Evolutionary conservation across 2,113 vertebrate genomes (phyloP), one percentile per base, ranked within the genome.

Genomic region (Vimba vimba): DNA sequence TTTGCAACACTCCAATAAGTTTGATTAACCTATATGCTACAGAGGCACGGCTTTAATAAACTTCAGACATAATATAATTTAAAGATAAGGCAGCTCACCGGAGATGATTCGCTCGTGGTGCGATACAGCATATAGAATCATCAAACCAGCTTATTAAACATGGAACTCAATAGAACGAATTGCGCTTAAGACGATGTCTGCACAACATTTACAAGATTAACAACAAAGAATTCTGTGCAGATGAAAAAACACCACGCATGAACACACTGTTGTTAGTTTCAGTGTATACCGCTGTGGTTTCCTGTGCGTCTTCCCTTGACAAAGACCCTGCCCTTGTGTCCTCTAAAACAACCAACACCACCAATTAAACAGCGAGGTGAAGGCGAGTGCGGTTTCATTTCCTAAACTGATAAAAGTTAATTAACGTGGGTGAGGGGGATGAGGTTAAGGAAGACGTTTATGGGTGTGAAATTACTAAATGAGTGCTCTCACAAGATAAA

Each of bases 391-490:
- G 82, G 82, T 86, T 90, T 87, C 68, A 88, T 87, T 88, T 90
- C 83, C 85, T 85, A 83, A 88, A 82, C 83, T 83, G 89, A 85
- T 87, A 87, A 90, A 87, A 90, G 87, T 90, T 88, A 86, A 88
- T 88, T 88, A 90, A 88, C 83, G 79, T 81, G 86, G 66, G 52
- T 66, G 79, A 90, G 74, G 75, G 86, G 68, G 15, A 90, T 83
- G 64, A 82, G 89, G 79, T 85, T 82, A 83, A 79, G 80, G 77
- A 55, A 64, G 79, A 82, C 73, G 62, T 88, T 90, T 90, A 88
- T 66, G 86, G 85, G 89, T 90, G 89, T 90, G 89, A 90, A 90
- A 90, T 88, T 86, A 90, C 83, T 79, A 90, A 88, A 88, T 88
- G 85, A 86, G 73, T 79, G 66, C 82, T 88, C 85, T 66, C 55